A percentile compares a stretch with the other conserved stretches of the same genome.
These are phyloP conservation scores for Charadrius vociferus DNA, from an alignment of 2,113 vertebrate genomes.

Conservation along the genomic window DNA sequence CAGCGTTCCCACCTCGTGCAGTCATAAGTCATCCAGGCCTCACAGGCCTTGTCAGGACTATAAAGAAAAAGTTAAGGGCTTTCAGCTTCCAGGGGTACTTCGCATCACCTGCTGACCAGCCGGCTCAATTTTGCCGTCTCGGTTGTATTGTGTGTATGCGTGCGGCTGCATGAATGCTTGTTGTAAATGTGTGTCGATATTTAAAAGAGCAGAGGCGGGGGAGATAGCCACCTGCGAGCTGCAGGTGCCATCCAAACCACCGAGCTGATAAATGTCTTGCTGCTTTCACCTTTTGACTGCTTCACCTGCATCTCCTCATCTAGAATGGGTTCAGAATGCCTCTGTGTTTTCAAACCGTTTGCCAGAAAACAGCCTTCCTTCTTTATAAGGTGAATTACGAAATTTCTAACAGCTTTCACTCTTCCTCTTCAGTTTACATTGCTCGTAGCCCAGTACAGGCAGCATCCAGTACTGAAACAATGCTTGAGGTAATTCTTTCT, in stretches of 20 bases:
- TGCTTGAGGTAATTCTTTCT: background rate
- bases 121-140: background rate
- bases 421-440: background rate
- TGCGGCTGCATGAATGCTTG: background rate
- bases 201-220: background rate
- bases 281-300: background rate
- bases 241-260: background rate
- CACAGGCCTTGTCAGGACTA: background rate
- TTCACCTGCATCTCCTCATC: background rate
- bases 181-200: background rate
- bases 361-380: background rate
- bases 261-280: background rate
- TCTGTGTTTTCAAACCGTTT: background rate
- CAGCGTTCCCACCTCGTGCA: background rate
- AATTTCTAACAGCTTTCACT: background rate
- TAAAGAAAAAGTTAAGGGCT: constrained; percentile 3
- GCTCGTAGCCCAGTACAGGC: background rate
- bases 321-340: background rate
- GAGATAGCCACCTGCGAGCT: background rate
- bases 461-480: background rate
- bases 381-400: background rate
- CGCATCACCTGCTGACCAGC: background rate
- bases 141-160: background rate
- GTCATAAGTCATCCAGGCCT: constrained; percentile 26
- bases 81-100: background rate